Evolutionary conservation across 2,888 invertebrate species (phyloP), one percentile per base, ranked within the genome.

Genomic region (Drosophila neotestacea): DNA sequence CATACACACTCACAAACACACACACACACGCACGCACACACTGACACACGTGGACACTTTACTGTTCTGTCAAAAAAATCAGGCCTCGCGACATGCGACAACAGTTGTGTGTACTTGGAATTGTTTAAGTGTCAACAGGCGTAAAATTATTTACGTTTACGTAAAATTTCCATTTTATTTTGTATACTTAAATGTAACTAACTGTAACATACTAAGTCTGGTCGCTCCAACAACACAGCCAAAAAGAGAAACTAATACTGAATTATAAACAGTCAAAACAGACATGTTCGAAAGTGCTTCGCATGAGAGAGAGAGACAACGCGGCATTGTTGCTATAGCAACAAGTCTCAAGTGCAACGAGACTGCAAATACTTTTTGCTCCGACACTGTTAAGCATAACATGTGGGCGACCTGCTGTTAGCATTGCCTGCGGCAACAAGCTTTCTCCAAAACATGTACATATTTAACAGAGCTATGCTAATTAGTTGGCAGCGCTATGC

Each of bases 161-260:
- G 34, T 55, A 34, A 42, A 27, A 46, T 54, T 36, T 52, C 55
- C 42, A 42, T 47, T 59, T 55, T 42, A 11, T 28, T 11, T 39
- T 39, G 36, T 38, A 7, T 46, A 44, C 30, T 54, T 52, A 48
- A 56, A 39, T 58, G 28, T 27, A 70, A 50, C 28, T 34, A 65
- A 65, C 55, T 67, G 47, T 39, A 38, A 54, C 42, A 27, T 38
- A 41, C 48, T 48, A 56, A 48, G 34, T 56, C 44, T 60, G 52
- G 56, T 22, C 36, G 48, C 16, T 38, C 32, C 30, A 66, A 73
- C 78, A 73, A 50, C 58, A 46, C 68, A 5, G 38, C 30, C 58
- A 58, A 61, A 67, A 62, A 44, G 79, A 51, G 78, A 73, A 76
- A 59, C 69, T 65, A 73, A 61, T 28, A 73, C 79, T 68, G 39